These are phyloP conservation scores for Brachionus paranguensis DNA, from an alignment of 1,140 invertebrate genomes.

Conservation along the genomic window DNA sequence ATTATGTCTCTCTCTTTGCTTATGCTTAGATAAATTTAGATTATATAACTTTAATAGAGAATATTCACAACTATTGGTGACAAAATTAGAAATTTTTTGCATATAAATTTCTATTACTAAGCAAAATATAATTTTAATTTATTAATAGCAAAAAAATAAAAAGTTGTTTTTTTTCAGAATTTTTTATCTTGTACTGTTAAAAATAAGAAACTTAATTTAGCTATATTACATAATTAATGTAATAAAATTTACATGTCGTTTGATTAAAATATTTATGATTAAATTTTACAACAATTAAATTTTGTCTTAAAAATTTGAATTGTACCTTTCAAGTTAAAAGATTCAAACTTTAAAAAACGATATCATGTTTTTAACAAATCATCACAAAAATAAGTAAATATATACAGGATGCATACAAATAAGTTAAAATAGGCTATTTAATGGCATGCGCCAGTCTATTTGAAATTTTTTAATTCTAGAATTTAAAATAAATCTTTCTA, in stretches of 20 bases:
- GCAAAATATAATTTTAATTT: neutral
- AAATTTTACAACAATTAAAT: neutral
- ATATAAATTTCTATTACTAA: neutral
- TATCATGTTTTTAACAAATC: too few species aligned
- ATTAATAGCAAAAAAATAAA: neutral
- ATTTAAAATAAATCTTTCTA: too few species aligned
- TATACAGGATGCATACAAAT: too few species aligned
- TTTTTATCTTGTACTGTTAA: neutral
- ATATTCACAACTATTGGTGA: neutral
- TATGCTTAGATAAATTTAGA: neutral
- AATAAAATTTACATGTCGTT: neutral
- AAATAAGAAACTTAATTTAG: neutral
- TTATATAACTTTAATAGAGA: neutral
- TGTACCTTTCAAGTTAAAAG: too few species aligned
- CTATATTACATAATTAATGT: neutral
- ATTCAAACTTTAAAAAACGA: too few species aligned
- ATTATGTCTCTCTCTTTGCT: neutral
- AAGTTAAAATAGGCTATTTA: too few species aligned
- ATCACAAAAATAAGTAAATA: too few species aligned
- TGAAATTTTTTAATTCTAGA: too few species aligned
- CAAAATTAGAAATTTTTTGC: neutral
- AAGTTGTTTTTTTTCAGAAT: neutral
- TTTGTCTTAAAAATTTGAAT: neutral
- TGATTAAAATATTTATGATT: neutral
- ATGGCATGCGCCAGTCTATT: too few species aligned